Evolutionary conservation across 2,888 invertebrate species (phyloP).

Genomic region (Anarsia innoxiella): DNA sequence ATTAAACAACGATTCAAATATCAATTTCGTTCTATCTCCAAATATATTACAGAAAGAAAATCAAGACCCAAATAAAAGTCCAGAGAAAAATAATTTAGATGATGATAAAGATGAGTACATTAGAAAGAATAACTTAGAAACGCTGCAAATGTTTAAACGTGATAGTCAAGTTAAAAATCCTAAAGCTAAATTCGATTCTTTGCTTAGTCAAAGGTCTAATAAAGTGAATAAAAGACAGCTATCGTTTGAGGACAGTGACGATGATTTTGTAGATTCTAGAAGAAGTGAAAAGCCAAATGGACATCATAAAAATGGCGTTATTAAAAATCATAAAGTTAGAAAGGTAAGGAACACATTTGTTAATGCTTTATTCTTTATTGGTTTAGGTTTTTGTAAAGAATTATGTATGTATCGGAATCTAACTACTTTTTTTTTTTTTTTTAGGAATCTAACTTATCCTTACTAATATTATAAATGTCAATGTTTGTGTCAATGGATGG

Average conservation of each 20-base stretch:
- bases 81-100: constrained; percentile 3
- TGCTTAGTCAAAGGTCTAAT: constrained; percentile 23
- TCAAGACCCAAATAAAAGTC: constrained; percentile 23
- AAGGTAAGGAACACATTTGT: too few relatives aligned
- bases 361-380: too few relatives aligned
- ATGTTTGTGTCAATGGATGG: too few relatives aligned
- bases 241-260: constrained; percentile 50
- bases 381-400: too few relatives aligned
- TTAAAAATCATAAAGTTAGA: constrained; percentile 41
- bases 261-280: constrained; percentile 48
- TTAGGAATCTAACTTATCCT: too few relatives aligned
- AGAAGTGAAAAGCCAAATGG: constrained; percentile 23
- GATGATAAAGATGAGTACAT: constrained; percentile 22
- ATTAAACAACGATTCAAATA: constrained; percentile 25
- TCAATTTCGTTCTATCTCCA: constrained; percentile 31
- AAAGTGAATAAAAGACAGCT: constrained; percentile 29
- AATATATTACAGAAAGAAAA: constrained; percentile 20
- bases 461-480: too few relatives aligned
- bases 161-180: constrained; percentile 32
- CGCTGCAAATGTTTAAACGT: constrained; percentile 46
- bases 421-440: too few relatives aligned
- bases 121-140: constrained; percentile 29
- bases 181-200: constrained; percentile 27
- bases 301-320: constrained; percentile 22
- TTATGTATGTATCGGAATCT: too few relatives aligned